Base-by-base conservation (phyloP, 2,888 invertebrate species). In the Acrobasis suavella region DNA sequence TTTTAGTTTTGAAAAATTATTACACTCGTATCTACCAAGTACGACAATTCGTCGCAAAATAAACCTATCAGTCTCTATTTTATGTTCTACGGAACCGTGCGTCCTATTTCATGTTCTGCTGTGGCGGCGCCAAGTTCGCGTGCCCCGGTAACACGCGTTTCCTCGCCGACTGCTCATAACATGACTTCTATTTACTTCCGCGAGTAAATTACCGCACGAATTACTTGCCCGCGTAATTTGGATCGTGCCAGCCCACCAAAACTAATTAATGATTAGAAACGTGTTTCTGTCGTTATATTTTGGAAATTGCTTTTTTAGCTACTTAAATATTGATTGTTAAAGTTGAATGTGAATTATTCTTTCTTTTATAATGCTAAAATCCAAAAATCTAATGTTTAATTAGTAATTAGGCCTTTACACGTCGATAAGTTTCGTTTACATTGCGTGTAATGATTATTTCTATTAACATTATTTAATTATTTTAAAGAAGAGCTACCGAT, bases 161-260 rank as follows among this genome's bases (percentile, higher is more conserved):
- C 62, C 62, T 51, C 55, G 55, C 55, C 54, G 75, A 70, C 74
- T 70, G 82, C 77, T 74, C 74, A 78, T 76, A 73, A 81, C 83
- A 81, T 81, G 82, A 82, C 83, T 82, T 76, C 78, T 82, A 78
- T 77, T 81, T 78, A 80, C 86, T 87, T 86, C 87, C 87, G 86
- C 80, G 73, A 74, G 76, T 81, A 86, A 87, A 88, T 88, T 86
- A 81, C 85, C 76, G 76, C 76, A 73, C 69, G 78, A 81, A 80
- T 80, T 78, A 78, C 81, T 75, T 69, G 69, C 71, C 72, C 58
- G 71, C 68, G 72, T 74, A 78, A 80, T 76, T 79, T 76, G 72
- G 69, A 70, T 69, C 68, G 74, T 17, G 52, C 14, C 15, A 15
- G 32, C 37, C 55, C 22, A 58, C 22, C 50, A 50, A 60, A 60